These are phyloP conservation scores for Periphyllus acericola DNA, from an alignment of 2,888 invertebrate species.

Conservation along the genomic window DNA sequence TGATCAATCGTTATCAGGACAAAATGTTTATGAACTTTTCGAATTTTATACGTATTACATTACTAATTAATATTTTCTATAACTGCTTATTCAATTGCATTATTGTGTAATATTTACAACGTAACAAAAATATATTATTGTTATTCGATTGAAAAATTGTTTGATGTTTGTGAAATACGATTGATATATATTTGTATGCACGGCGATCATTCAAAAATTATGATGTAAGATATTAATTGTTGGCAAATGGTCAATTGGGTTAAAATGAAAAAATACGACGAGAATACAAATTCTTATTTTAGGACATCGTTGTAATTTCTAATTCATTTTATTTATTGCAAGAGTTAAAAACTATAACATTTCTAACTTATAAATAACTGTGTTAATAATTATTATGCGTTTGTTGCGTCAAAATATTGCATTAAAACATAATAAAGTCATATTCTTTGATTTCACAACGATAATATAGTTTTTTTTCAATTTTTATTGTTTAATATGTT, in stretches of 20 bases:
- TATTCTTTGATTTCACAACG: no score
- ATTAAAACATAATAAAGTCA: no score
- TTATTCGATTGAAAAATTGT: background rate
- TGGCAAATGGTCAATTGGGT: background rate
- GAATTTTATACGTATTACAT: background rate
- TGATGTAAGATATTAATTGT: background rate
- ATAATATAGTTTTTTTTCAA: no score
- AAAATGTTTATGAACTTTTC: no score
- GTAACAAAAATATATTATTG: background rate
- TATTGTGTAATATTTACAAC: background rate
- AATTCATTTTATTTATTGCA: background rate
- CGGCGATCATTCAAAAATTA: background rate
- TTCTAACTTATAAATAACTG: background rate
- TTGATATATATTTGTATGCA: constrained; percentile 10
- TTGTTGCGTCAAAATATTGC: no score
- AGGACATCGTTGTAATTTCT: background rate
- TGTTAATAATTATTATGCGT: no score
- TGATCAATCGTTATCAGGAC: background rate
- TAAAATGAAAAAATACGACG: background rate
- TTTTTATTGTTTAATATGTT: no score
- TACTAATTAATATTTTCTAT: background rate
- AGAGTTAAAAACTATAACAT: background rate
- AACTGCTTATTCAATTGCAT: background rate
- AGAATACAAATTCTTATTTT: background rate
- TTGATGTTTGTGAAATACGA: no score